Evolutionary conservation across 2,113 vertebrate genomes (phyloP).

Genomic region (Chaetodon trifascialis): DNA sequence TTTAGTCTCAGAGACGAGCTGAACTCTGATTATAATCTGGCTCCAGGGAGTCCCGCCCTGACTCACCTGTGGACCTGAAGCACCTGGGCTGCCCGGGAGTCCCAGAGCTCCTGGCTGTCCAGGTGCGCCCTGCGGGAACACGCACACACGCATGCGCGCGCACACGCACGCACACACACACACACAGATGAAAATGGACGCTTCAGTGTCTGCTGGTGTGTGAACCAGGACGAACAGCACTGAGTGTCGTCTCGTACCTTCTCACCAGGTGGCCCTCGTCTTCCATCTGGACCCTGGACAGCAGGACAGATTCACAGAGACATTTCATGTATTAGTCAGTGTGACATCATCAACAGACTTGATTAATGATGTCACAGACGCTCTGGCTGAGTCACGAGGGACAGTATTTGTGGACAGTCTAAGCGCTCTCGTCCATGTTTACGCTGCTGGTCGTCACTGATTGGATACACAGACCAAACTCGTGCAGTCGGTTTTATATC

Average conservation of each 20-base stretch:
- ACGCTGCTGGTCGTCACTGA: too few species aligned
- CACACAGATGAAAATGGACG: background rate
- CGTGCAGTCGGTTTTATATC: too few species aligned
- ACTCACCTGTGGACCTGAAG: slow-evolving; percentile 78
- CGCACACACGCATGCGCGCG: slow-evolving; percentile 13
- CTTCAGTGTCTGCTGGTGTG: background rate
- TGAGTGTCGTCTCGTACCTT: slow-evolving; percentile 59
- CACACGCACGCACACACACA: background rate
- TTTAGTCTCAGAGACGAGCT: too few species aligned
- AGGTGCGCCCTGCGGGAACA: slow-evolving; percentile 61
- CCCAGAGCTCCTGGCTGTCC: slow-evolving; percentile 72
- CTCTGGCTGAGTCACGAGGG: too few species aligned
- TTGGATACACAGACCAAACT: too few species aligned
- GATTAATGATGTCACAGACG: too few species aligned
- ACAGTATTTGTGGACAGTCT: too few species aligned
- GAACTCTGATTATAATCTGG: too few species aligned
- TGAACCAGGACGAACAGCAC: background rate
- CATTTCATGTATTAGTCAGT: too few species aligned
- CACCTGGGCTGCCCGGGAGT: slow-evolving; percentile 64
- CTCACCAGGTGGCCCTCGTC: slow-evolving; percentile 65
- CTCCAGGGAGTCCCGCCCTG: too few species aligned
- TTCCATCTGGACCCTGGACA: slow-evolving; percentile 75
- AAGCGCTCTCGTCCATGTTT: too few species aligned
- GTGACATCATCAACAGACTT: too few species aligned
- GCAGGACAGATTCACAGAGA: background rate